A percentile compares a stretch with the other conserved stretches of the same genome.
phyloP scores from a whole-genome alignment of 2,113 vertebrate species.

The Burhinus oedicnemus region DNA sequence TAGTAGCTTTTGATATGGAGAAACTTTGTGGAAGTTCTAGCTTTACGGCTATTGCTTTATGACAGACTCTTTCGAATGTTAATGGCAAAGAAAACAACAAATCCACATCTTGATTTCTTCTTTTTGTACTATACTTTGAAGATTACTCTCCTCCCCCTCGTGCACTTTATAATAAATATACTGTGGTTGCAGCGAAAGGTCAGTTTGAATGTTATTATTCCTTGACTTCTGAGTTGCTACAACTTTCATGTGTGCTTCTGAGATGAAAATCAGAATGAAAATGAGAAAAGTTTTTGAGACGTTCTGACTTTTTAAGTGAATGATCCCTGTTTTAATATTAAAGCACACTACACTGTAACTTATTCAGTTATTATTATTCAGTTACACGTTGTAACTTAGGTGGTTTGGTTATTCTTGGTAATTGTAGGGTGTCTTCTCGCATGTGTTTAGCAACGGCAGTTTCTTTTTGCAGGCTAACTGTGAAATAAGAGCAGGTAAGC shows the following conservation, averaged over 20 bases:
- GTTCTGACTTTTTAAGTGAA: background rate
- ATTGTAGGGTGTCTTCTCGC: background rate
- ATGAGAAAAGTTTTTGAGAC: background rate
- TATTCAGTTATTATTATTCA: background rate
- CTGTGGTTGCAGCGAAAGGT: background rate
- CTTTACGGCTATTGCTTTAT: background rate
- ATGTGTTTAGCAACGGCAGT: background rate
- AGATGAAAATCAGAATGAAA: background rate
- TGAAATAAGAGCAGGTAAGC: background rate
- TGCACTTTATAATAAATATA: background rate
- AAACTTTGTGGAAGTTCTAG: background rate
- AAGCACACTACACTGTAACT: background rate
- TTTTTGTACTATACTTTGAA: background rate
- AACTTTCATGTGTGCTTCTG: background rate
- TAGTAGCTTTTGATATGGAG: background rate
- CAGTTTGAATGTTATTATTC: background rate
- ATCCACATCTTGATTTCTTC: background rate
- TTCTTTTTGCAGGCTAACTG: background rate
- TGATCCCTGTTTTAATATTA: background rate
- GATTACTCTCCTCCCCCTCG: background rate
- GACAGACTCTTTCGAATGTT: background rate
- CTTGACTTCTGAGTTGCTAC: background rate
- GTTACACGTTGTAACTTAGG: background rate
- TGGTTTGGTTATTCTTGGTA: background rate
- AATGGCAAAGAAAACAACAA: background rate